Evolutionary conservation across 2,888 invertebrate species (phyloP), one percentile per base, ranked within the genome.

Genomic region (Orthosia gracilis): DNA sequence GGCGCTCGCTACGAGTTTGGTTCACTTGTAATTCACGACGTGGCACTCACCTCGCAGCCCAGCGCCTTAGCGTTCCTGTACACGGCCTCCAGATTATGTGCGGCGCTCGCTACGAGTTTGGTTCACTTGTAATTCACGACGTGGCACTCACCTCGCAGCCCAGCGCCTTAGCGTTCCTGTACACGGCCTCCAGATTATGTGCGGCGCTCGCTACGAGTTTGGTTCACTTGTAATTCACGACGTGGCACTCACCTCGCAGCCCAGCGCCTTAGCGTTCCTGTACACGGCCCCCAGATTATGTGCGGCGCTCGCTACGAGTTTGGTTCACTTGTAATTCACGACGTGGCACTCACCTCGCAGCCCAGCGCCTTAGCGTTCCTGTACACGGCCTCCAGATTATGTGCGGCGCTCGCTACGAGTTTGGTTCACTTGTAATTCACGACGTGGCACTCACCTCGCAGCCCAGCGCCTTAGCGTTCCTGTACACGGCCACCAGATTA

Each of bases 221-320:
- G 7, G 97, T 97, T 69, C 97, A 97, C 88, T 97, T 97, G 50
- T 98, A 97, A 80, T 97, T 98, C 5, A 98, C 97, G 55, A 98
- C 21, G 21, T 21, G 17, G 47, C 26, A 89, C 95, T 94, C 91
- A 98, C 98, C 91, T 97, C 97, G 12, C 98, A 97, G 0, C 98
- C 98, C 66, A 99, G 95, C 50, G 97, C 97, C 88, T 97, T 97
- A 1, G 98, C 97, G 89, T 98, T 96, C 31, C 97, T 96, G 45
- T 97, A 97, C 4, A 99, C 97, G 0, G 96, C 96, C 88, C 98
- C 98, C 74, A 99, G 93, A 81, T 99, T 98, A 58, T 97, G 95
- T 0, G 99, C 91, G 0, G 98, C 98, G 78, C 97, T 97, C n/a
- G 52, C 18, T 1, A 52, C 52, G n/a, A 52, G 52, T 15, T 52